Evolutionary conservation across 53 echinoderm and acorn worm genomes (phyloP).

Genomic region (Hippasteria phrygiana): DNA sequence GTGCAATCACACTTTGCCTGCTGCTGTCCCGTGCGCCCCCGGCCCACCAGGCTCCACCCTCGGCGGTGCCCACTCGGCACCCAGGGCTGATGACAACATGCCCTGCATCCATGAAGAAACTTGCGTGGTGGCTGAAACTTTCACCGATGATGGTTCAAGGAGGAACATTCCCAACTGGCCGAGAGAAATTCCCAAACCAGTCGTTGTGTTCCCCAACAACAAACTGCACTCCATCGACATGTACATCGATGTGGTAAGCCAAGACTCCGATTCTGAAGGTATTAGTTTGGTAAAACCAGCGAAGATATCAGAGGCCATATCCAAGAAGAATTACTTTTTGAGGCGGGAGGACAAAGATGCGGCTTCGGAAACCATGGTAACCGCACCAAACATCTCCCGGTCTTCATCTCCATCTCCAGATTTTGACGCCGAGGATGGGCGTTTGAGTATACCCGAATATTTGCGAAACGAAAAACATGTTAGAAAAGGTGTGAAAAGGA

Average conservation of each 20-base stretch:
- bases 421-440: not conserved
- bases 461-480: not conserved
- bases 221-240: not conserved
- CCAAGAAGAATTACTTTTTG: conserved; percentile 47
- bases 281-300: not conserved
- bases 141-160: conserved; percentile 20
- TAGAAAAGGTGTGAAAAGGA: conserved; percentile 27
- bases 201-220: conserved; percentile 26
- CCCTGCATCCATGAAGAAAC: conserved; percentile 52
- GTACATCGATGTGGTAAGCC: conserved; percentile 32
- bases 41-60: conserved; percentile 21
- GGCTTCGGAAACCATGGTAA: conserved; percentile 19
- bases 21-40: conserved; percentile 18
- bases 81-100: not conserved
- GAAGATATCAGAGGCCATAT: conserved; percentile 43
- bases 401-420: too few relatives aligned
- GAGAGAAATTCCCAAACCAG: conserved; percentile 1
- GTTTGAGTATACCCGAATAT: not conserved
- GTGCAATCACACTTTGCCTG: conserved; percentile 41
- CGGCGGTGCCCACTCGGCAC: not conserved
- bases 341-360: conserved; percentile 28
- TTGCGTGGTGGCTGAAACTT: conserved; percentile 22
- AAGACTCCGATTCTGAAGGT: not conserved
- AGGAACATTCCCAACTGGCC: conserved; percentile 22
- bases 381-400: not conserved